These are phyloP conservation scores for Petrophora chlorosata DNA, from an alignment of 2,888 invertebrate species.

Conservation along the genomic window DNA sequence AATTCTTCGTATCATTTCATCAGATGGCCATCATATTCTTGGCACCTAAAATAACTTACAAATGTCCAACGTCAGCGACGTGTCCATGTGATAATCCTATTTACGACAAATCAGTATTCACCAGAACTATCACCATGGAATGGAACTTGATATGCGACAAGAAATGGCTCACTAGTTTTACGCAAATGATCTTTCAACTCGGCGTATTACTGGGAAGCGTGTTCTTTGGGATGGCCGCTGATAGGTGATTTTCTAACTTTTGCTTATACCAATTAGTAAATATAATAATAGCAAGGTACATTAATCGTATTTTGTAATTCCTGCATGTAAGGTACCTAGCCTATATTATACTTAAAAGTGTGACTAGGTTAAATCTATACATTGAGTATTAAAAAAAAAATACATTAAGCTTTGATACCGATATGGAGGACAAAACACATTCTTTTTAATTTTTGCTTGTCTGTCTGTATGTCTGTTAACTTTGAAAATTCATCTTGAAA, in stretches of 20 bases:
- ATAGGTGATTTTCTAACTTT: slow-evolving; percentile 82
- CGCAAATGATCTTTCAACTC: slow-evolving; percentile 89
- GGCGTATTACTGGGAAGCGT: slow-evolving; percentile 90
- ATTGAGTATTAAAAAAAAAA: too few relatives aligned
- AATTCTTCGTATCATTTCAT: slow-evolving; percentile 63
- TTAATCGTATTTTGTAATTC: too few relatives aligned
- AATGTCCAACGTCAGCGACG: slow-evolving; percentile 49
- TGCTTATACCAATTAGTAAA: too few relatives aligned
- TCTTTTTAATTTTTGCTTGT: too few relatives aligned
- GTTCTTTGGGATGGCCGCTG: slow-evolving; percentile 88
- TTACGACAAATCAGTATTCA: slow-evolving; percentile 86
- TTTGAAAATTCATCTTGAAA: too few relatives aligned
- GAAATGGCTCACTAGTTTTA: slow-evolving; percentile 86
- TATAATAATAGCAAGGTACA: neutral
- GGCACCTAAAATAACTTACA: slow-evolving; percentile 49
- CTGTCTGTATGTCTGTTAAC: too few relatives aligned
- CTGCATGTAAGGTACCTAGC: too few relatives aligned
- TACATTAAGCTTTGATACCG: too few relatives aligned
- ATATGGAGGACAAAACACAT: too few relatives aligned
- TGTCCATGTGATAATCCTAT: slow-evolving; percentile 84
- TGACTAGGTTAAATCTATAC: too few relatives aligned
- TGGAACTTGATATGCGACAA: slow-evolving; percentile 89
- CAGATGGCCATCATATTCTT: slow-evolving; percentile 66
- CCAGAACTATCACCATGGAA: slow-evolving; percentile 88
- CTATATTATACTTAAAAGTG: too few relatives aligned